Conservation (phyloP, 2,113 vertebrate genomes). For the Triplophysa dalaica region DNA sequence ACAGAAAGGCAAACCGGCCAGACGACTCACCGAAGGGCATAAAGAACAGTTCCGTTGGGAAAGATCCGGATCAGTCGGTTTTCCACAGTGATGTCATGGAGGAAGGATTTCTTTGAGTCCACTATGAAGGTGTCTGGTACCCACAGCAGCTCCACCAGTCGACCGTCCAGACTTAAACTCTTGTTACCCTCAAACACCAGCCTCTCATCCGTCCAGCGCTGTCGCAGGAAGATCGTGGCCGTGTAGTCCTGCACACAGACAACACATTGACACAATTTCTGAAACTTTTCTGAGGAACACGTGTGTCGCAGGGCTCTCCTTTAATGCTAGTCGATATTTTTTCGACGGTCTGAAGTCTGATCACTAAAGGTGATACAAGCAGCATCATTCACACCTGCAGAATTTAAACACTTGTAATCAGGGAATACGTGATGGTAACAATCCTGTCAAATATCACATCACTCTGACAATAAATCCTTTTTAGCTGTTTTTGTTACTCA, state of each 20-base stretch:
- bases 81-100: constrained; percentile 90
- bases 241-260: constrained; percentile 79
- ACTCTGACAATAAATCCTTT: no score
- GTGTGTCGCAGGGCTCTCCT: no score
- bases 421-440: no score
- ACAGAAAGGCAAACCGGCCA: neutral
- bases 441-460: no score
- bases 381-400: no score
- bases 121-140: constrained; percentile 90
- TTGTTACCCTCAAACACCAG: constrained; percentile 87
- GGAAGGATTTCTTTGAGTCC: constrained; percentile 90
- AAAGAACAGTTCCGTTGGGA: constrained; percentile 88
- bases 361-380: no score
- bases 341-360: no score
- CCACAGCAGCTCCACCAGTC: constrained; percentile 89
- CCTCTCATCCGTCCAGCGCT: constrained; percentile 88
- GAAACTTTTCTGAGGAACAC: no score
- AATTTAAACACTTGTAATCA: no score
- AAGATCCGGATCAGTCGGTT: constrained; percentile 90
- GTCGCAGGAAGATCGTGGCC: constrained; percentile 87
- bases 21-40: constrained; percentile 79
- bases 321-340: no score
- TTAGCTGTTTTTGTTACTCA: constrained; percentile 56
- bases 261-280: neutral
- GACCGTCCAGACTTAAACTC: constrained; percentile 86